Base-by-base conservation (phyloP, 2,797 vertebrate genomes). In the Taeniopygia guttata region DNA sequence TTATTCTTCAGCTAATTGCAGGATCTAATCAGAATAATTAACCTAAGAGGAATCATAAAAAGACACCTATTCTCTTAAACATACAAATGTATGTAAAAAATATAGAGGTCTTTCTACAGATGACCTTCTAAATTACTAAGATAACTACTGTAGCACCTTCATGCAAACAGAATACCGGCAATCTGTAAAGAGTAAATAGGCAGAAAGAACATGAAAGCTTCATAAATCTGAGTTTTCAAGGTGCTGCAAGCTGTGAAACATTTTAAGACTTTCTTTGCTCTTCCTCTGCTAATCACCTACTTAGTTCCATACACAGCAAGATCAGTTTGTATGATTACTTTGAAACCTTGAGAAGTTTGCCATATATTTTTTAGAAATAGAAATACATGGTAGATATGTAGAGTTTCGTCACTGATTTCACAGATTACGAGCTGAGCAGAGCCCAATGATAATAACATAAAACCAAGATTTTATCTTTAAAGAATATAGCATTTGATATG, bases 11-110 rank as follows among this genome's bases (percentile, higher is more conserved):
- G 45, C 42, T 94, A 95, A 95, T 77, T 94, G 67, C 60, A 93
- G 81, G 87, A 70, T 16, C 63, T 94, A 88, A 84, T 87, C 46
- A 90, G 76, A 94, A 96, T 79, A 93, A 96, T 95, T 89, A 95
- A 93, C 55, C 58, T 56, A 91, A 89, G 49, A 92, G 40, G 56
- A 96, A 79, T 66, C 68, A 64, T 87, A 79, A 87, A 94, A 90
- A 90, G 78, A 68, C 22, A 85, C 25, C 60, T 60, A 84, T 32
- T 73, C 40, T 77, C 58, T 59, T 75, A 76, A 95, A 91, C 20
- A 87, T 25, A 90, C 79, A 94, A 78, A 90, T 46, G 8, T 38
- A 78, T 30, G 48, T 84, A 51, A 93, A 94, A 87, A 85, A 36
- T 60, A 21, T 19, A 55, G 25, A 34, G 43, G 20, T 74, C 26